Evolutionary conservation across 2,888 invertebrate species (phyloP), one percentile per base, ranked within the genome.

Genomic region (Sinotaia quadrata): DNA sequence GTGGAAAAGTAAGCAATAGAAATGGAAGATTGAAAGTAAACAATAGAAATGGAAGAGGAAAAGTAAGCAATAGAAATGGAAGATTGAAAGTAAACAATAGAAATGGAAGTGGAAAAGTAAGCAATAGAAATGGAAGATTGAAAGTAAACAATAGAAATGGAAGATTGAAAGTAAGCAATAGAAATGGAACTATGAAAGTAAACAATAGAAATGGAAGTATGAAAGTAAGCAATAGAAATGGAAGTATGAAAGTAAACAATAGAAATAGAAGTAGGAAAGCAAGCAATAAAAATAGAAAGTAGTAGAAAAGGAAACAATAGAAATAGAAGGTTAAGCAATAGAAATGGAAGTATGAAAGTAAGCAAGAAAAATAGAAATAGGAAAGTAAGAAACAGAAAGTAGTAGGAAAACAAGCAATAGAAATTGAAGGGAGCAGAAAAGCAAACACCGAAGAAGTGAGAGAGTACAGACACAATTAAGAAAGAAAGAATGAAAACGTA

Each of bases 211-310:
- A 44, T 27, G 29, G 24, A 27, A 24, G 41, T 24, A 41, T 24
- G 27, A 41, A 44, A 60, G 44, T 24, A 60, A 60, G 60, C 37
- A 60, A 44, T 44, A 60, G 60, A 41, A 44, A 29, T 44, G 31
- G 60, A 60, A 44, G 7, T 21, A 47, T n/a, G 24, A 47, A 4
- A 47, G 24, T n/a, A 47, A 47, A 4, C n/a, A 47, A 24, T 21
- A 47, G 7, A 47, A 47, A 24, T 21, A 47, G 7, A 47, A 47
- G 49, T 21, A 47, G 4, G 15, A n/a, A 47, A 4, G 5, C n/a
- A 47, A 4, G 15, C 49, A 24, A 47, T 21, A 24, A 47, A 47
- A 24, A 47, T 21, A 24, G 24, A 47, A 12, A 47, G 24, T n/a
- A 47, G 24, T n/a, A 47, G 24, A 24, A 47, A 47, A 24, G 4